phyloP scores from a whole-genome alignment of 2,113 vertebrate species.

The Condylura cristata region DNA sequence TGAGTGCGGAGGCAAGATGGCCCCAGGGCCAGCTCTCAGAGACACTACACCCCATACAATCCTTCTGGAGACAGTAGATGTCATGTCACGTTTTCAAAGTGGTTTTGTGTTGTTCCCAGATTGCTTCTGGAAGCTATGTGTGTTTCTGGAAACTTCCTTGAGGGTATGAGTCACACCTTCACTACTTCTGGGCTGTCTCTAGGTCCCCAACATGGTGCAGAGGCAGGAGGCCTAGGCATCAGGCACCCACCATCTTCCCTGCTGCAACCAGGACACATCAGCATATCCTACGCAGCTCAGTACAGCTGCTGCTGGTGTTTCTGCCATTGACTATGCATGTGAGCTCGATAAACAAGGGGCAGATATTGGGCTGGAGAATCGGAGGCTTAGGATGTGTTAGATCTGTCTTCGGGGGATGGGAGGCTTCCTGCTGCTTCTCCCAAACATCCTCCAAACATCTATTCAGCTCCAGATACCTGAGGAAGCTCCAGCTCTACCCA shows the following conservation, averaged over 20 bases:
- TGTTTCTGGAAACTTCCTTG: not conserved
- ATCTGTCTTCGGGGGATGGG: not conserved
- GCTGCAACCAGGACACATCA: not conserved
- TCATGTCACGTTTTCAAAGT: conserved; percentile 10
- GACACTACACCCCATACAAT: not conserved
- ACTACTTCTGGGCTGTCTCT: not conserved
- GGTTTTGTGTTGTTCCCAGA: not conserved
- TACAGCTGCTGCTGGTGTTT: not conserved
- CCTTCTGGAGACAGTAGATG: not conserved
- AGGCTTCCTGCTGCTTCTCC: not conserved
- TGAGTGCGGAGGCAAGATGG: not conserved
- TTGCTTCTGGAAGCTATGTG: not conserved
- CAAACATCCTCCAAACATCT: not conserved
- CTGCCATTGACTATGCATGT: not conserved
- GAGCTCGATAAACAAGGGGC: not conserved
- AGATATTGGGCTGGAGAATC: not conserved
- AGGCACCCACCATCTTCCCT: not conserved
- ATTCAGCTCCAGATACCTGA: not conserved
- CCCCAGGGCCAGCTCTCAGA: not conserved
- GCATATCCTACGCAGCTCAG: not conserved
- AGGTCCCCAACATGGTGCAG: not conserved
- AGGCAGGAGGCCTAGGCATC: not conserved
- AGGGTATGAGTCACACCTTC: not conserved
- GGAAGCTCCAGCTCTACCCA: not conserved
- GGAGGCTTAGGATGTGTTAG: not conserved